Conservation (phyloP, 2,888 invertebrate species). For the Lomographa bimaculata region DNA sequence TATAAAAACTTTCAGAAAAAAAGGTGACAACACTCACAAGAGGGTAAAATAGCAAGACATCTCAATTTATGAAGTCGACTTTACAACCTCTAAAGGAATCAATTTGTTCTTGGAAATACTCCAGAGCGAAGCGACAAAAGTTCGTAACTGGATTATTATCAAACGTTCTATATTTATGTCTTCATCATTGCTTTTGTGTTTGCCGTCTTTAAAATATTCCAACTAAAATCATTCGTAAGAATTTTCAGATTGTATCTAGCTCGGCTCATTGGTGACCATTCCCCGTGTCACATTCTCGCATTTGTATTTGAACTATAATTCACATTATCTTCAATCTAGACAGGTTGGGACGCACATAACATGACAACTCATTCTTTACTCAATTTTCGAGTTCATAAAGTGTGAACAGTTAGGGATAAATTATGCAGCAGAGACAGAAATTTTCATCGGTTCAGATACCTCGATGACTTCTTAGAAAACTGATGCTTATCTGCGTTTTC, state of each 20-base stretch:
- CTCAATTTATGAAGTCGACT: slow-evolving; percentile 71
- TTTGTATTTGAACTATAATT: slow-evolving; percentile 64
- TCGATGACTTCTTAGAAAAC: slow-evolving; percentile 71
- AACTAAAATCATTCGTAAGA: slow-evolving; percentile 29
- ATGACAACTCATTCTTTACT: slow-evolving; percentile 70
- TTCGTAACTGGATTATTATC: slow-evolving; percentile 47
- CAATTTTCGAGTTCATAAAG: slow-evolving; percentile 54
- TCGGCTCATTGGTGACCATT: slow-evolving; percentile 67
- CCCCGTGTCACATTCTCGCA: slow-evolving; percentile 66
- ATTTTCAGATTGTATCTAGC: slow-evolving; percentile 47
- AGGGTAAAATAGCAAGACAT: slow-evolving; percentile 70
- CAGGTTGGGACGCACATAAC: slow-evolving; percentile 50
- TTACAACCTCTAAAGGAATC: slow-evolving; percentile 31
- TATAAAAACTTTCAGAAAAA: slow-evolving; percentile 49
- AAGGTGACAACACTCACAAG: slow-evolving; percentile 69
- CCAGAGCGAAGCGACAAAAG: slow-evolving; percentile 46
- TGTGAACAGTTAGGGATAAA: slow-evolving; percentile 76
- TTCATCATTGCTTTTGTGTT: slow-evolving; percentile 51
- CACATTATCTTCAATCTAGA: slow-evolving; percentile 61
- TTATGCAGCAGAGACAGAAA: slow-evolving; percentile 64
- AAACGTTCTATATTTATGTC: slow-evolving; percentile 45
- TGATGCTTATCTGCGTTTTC: slow-evolving; percentile 71
- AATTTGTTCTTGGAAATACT: slow-evolving; percentile 38
- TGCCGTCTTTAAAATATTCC: slow-evolving; percentile 36
- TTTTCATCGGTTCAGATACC: slow-evolving; percentile 57